Conservation (phyloP, 2,888 invertebrate species). For the Drosophila kokeensis region DNA sequence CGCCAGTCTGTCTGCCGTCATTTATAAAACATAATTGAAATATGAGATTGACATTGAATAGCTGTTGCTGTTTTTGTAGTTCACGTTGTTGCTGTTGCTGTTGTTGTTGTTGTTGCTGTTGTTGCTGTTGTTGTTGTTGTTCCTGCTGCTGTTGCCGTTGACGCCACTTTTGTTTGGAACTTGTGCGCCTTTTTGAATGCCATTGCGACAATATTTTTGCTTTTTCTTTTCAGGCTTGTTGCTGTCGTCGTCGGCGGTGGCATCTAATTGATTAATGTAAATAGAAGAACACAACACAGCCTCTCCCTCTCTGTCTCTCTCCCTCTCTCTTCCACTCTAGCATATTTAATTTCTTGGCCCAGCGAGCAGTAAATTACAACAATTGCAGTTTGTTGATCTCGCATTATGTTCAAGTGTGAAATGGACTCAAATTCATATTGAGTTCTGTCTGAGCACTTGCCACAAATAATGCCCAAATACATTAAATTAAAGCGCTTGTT, state of each 20-base stretch:
- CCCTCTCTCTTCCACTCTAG: not conserved
- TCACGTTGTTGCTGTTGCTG: slow-evolving; percentile 13
- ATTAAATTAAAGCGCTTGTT: slow-evolving; percentile 10
- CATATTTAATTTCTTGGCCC: slow-evolving; percentile 52
- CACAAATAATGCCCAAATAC: slow-evolving; percentile 10
- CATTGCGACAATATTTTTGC: slow-evolving; percentile 50
- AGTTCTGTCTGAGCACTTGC: slow-evolving; percentile 34
- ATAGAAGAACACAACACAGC: slow-evolving; percentile 41
- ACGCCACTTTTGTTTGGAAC: slow-evolving; percentile 45
- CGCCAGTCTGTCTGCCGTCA: slow-evolving; percentile 69
- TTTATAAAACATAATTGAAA: slow-evolving; percentile 79
- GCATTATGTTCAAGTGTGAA: slow-evolving; percentile 23
- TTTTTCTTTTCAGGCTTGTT: slow-evolving; percentile 25
- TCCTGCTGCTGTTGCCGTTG: slow-evolving; percentile 28
- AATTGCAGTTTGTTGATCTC: slow-evolving; percentile 54
- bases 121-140: slow-evolving; percentile 28
- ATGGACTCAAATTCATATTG: slow-evolving; percentile 42
- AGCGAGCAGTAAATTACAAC: slow-evolving; percentile 14
- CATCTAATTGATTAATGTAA: slow-evolving; percentile 77
- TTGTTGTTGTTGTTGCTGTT: slow-evolving; percentile 13
- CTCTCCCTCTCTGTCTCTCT: not conserved
- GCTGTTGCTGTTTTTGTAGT: slow-evolving; percentile 41
- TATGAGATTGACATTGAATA: slow-evolving; percentile 79
- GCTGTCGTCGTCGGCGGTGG: slow-evolving; percentile 19
- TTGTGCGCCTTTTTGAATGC: slow-evolving; percentile 30